Evolutionary conservation across 2,113 vertebrate genomes (phyloP), one percentile per base, ranked within the genome.

Genomic region (Camelus bactrianus): DNA sequence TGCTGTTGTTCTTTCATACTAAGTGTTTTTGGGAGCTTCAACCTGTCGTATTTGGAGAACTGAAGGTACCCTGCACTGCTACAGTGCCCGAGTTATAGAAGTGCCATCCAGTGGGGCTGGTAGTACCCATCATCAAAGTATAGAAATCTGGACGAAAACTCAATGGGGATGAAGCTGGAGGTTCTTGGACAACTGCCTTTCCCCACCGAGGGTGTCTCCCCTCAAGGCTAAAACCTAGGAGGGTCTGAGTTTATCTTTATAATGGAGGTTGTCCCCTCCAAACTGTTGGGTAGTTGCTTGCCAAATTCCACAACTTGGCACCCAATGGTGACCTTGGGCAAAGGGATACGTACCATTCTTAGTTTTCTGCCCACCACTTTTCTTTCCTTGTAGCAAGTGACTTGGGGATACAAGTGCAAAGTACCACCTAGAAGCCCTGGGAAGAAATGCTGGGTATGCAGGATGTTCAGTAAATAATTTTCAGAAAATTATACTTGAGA

Each of bases 401-500:
- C 32, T 92, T 46, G 42, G 42, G 24, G 26, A 28, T 77, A 62
- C 26, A 85, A 52, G n/a, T 82, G 20, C 65, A 60, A 32, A 19
- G n/a, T 73, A 30, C 10, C 10, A 7, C 24, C 20, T 32, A n/a
- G 79, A 80, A 85, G 30, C 17, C 56, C 82, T 88, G 52, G 73
- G 54, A 60, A 88, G 60, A 77, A 82, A 58, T 1, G 1, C n/a
- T 54, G 17, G 30, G 17, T 62, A 9, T 76, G 12, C 28, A 54
- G 19, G 24, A 38, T 56, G 56, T 73, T 92, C 38, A 69, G 46
- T 73, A 24, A 93, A 48, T 95, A 84, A 72, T 84, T 73, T 77
- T 83, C 17, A 72, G 54, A 17, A 48, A 62, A 72, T 96, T 95
- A 20, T 26, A 28, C 19, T 58, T 93, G n/a, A 91, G 54, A 94